Percentiles rank a stretch among this genome's conserved stretches.
Evolutionary conservation across 2,113 vertebrate species (phyloP).

Genomic region (Prunella fulvescens): DNA sequence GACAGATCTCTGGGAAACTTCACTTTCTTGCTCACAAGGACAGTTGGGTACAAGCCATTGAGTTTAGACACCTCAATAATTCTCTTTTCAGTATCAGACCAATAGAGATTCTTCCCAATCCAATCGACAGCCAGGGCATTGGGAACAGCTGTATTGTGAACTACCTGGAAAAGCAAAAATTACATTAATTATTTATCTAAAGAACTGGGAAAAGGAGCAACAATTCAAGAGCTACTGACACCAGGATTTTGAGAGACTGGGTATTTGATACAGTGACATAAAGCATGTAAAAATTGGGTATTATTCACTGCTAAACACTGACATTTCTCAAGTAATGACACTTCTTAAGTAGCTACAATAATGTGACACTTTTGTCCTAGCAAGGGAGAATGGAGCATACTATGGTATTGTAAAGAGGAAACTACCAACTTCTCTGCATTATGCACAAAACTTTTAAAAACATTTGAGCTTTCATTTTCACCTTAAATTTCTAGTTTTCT

Average conservation of each 20-base stretch:
- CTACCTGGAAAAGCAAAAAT: conserved; percentile 77
- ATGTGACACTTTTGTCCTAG: not conserved
- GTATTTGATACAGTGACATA: not conserved
- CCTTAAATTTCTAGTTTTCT: not conserved
- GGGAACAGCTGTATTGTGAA: conserved; percentile 92
- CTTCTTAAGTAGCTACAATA: not conserved
- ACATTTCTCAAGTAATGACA: not conserved
- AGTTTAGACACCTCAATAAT: conserved; percentile 97
- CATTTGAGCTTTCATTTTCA: not conserved
- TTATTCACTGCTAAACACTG: not conserved
- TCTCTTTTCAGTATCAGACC: conserved; percentile 93
- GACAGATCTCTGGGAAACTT: conserved; percentile 89
- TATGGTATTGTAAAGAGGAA: not conserved
- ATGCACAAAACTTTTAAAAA: not conserved
- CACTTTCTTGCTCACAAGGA: conserved; percentile 87
- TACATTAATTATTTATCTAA: not conserved
- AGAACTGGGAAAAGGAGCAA: not conserved
- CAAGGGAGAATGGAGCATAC: not conserved
- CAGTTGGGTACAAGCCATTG: conserved; percentile 90
- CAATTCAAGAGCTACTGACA: not conserved
- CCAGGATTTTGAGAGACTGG: not conserved
- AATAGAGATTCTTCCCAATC: conserved; percentile 98
- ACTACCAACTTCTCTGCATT: not conserved
- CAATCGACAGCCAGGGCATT: conserved; percentile 94
- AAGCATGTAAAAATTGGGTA: not conserved